Base-by-base conservation (phyloP, 2,113 vertebrate species). In the Pipa parva region DNA sequence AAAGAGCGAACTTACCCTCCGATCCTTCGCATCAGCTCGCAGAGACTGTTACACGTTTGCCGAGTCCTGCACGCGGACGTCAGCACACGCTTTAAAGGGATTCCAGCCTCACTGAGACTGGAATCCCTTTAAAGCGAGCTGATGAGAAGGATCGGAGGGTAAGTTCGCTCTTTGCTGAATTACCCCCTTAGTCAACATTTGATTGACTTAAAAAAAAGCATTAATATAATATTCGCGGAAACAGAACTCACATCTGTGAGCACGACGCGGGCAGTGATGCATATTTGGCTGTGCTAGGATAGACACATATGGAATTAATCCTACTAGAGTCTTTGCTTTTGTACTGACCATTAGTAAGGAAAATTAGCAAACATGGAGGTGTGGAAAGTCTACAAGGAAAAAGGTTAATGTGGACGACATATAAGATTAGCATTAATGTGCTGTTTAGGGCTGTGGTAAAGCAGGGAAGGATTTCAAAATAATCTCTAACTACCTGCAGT, bases 201-300 rank as follows among this genome's bases (percentile, higher is more conserved):
- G 48, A 45, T 37, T 68, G 42, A 51, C 24, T 37, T 39, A 59
- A 56, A 51, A 50, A 29, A 45, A 37, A 59, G 42, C 27, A 21
- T 27, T 29, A 58, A 24, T 27, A 37, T 49, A 33, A n/a, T 27
- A 50, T 59, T 29, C 50, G 18, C 55, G 59, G 28, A 66, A 39
- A 57, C 27, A 58, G 25, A 49, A 26, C 25, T 68, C 45, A 55
- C 56, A 68, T 68, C 55, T 68, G 55, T 39, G 17, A 50, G 56
- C 15, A 29, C 45, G 55, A 42, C 64, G 21, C 45, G 36, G 56
- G 59, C 54, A 33, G 20, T 31, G 28, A 68, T 59, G 58, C 45
- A 36, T 59, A 36, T 50, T 29, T 50, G 54, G 31, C 64, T 26
- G 39, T 68, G 64, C 58, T 55, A 60, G 33, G 17, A 48, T 39